These are phyloP conservation scores for Coregonus suidteri DNA, from an alignment of 2,797 vertebrate species.

Conservation along the genomic window DNA sequence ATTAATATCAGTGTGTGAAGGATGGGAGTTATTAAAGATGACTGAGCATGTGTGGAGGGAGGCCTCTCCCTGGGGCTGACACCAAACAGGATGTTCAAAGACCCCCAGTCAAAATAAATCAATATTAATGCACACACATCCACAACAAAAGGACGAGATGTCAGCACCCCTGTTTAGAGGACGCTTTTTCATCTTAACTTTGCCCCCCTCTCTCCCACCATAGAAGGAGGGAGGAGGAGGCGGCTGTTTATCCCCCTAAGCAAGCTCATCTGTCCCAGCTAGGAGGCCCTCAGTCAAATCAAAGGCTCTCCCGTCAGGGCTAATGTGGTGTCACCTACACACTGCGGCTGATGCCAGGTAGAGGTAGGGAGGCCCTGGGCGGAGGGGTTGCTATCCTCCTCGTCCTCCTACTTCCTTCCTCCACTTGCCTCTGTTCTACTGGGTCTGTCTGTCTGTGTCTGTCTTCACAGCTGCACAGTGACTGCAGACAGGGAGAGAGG, in stretches of 20 bases:
- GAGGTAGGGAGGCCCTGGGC: no score
- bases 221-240: neutral
- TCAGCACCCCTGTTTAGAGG: conserved; percentile 71
- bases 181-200: conserved; percentile 72
- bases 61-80: conserved; percentile 70
- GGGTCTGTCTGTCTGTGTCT: neutral
- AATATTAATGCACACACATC: conserved; percentile 88
- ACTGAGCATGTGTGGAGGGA: conserved; percentile 71
- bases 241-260: neutral
- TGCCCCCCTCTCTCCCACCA: neutral
- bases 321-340: neutral
- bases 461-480: neutral
- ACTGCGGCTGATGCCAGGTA: neutral
- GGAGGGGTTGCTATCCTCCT: neutral
- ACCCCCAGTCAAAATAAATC: conserved; percentile 89
- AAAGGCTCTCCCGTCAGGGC: neutral
- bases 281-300: neutral
- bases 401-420: neutral
- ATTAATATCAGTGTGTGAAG: conserved; percentile 79
- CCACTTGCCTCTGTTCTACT: neutral
- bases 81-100: conserved; percentile 85
- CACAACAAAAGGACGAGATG: conserved; percentile 82
- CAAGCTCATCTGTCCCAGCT: neutral
- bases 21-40: conserved; percentile 82
- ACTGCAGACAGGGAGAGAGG: neutral